A percentile compares a stretch with the other conserved stretches of the same genome.
phyloP scores from a whole-genome alignment of 2,113 vertebrate species.

The Spea bombifrons region DNA sequence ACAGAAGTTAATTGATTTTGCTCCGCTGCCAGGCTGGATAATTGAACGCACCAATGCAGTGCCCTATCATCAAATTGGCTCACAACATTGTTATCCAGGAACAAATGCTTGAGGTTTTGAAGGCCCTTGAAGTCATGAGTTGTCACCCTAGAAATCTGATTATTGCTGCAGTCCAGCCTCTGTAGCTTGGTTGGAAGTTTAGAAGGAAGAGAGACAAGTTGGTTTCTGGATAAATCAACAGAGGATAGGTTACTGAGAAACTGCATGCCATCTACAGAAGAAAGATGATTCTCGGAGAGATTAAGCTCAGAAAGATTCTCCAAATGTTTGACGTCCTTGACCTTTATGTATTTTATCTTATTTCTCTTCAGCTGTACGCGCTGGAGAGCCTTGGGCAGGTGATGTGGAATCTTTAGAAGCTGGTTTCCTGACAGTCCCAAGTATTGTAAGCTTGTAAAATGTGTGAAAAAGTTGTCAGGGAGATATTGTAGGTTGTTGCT shows the following conservation, averaged over 20 bases:
- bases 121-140: conserved; percentile 66
- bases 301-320: conserved; percentile 69
- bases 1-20: conserved; percentile 73
- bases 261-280: conserved; percentile 68
- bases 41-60: conserved; percentile 65
- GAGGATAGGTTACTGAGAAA: conserved; percentile 67
- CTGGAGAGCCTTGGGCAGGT: conserved; percentile 68
- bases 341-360: conserved; percentile 63
- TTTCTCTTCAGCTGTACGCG: conserved; percentile 76
- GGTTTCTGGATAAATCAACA: conserved; percentile 72
- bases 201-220: conserved; percentile 63
- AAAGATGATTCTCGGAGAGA: conserved; percentile 71
- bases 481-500: conserved; percentile 67
- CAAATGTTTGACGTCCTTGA: conserved; percentile 68
- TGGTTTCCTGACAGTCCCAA: conserved; percentile 72
- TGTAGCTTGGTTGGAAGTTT: conserved; percentile 65
- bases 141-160: conserved; percentile 69
- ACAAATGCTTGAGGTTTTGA: conserved; percentile 71
- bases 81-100: conserved; percentile 75
- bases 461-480: conserved; percentile 62
- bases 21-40: conserved; percentile 74
- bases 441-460: conserved; percentile 63
- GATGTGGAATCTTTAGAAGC: conserved; percentile 65
- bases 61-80: conserved; percentile 68
- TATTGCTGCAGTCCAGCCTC: conserved; percentile 76